Conservation (phyloP, 1,140 invertebrate genomes). For the Zaprionus capensis region DNA sequence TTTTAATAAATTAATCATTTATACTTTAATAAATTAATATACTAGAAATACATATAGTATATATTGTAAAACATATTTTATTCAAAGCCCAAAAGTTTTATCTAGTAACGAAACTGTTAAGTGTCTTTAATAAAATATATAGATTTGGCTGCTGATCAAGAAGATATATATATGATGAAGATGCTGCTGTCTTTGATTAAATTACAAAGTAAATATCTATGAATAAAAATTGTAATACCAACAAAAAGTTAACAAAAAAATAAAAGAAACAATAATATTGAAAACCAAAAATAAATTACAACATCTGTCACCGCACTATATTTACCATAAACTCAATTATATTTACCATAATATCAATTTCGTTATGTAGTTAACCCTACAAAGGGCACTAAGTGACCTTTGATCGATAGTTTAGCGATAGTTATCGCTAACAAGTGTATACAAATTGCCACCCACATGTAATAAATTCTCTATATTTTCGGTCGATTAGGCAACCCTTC, state of each 20-base stretch:
- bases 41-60: too few species aligned
- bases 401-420: constrained; percentile 14
- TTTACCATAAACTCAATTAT: neutral
- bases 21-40: too few species aligned
- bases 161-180: too few species aligned
- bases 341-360: constrained; percentile 1
- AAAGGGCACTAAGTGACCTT: constrained; percentile 8
- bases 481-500: constrained; percentile 21
- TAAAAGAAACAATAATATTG: too few species aligned
- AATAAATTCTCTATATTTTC: constrained; percentile 6
- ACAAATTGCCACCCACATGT: constrained; percentile 32
- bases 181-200: too few species aligned
- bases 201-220: too few species aligned
- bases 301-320: neutral
- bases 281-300: neutral
- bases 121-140: too few species aligned
- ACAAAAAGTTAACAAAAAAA: neutral
- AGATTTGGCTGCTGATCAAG: too few species aligned
- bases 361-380: constrained; percentile 9
- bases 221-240: neutral
- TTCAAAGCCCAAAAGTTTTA: too few species aligned
- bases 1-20: too few species aligned
- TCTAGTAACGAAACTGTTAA: too few species aligned
- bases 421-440: constrained; percentile 13
- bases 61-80: too few species aligned